Evolutionary conservation across 2,888 invertebrate species (phyloP).

Genomic region (Elmis aenea): DNA sequence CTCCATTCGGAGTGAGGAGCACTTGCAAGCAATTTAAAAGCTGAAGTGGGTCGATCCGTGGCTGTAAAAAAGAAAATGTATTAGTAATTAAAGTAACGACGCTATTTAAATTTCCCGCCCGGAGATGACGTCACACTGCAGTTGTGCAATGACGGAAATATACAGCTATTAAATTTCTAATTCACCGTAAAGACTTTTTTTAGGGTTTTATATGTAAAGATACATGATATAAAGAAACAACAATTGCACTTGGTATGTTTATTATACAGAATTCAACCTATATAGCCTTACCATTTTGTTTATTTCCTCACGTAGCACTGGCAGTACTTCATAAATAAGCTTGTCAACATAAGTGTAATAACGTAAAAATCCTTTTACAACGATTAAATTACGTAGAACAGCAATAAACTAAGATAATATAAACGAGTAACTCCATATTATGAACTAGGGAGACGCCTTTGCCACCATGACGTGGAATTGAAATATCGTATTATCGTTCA

Average conservation of each 20-base stretch:
- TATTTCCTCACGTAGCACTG: too few relatives aligned
- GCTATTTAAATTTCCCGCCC: conserved; percentile 4
- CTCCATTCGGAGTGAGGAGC: conserved; percentile 76
- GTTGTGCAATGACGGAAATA: too few relatives aligned
- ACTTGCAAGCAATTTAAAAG: conserved; percentile 85
- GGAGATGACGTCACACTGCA: conserved; percentile 6
- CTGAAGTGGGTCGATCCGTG: conserved; percentile 87
- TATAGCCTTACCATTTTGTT: conserved; percentile 16
- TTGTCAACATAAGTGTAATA: too few relatives aligned
- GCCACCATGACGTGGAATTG: conserved; percentile 26
- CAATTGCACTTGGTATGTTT: too few relatives aligned
- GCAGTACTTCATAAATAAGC: too few relatives aligned
- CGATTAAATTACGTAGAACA: too few relatives aligned
- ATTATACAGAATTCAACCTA: conserved; percentile 3
- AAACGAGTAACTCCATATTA: too few relatives aligned
- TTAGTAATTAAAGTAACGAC: background rate
- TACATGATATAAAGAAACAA: too few relatives aligned
- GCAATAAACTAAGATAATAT: too few relatives aligned
- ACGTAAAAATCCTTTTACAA: too few relatives aligned
- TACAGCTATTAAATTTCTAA: too few relatives aligned
- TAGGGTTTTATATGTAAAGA: background rate
- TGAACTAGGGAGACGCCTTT: conserved; percentile 25
- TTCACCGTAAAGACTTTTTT: too few relatives aligned
- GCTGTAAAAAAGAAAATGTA: conserved; percentile 61
- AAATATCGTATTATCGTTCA: conserved; percentile 14